Base-by-base conservation (phyloP, 2,113 vertebrate genomes). In the Telmatochromis sp. region DNA sequence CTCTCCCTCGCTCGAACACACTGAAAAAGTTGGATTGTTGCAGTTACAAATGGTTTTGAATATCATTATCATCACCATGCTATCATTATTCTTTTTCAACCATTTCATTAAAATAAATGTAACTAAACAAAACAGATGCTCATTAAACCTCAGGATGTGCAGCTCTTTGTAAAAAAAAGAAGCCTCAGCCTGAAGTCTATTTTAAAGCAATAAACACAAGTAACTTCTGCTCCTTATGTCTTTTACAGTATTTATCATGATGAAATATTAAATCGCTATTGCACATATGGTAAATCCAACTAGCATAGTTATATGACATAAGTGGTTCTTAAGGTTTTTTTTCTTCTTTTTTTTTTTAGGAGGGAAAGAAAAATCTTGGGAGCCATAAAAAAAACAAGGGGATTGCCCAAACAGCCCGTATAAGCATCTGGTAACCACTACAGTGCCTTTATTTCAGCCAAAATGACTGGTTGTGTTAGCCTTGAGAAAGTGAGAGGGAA, bases 381-480 rank as follows among this genome's bases (percentile, higher is more conserved):
- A 93, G 82, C 81, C 82, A 92, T 93, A 92, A 95, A 92, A 87
- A 88, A 90, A 85, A 90, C 83, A 89, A 81, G 65, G 92, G 91
- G 88, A 93, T 92, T 92, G 90, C 87, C 89, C 88, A 91, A 87
- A 85, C 90, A 94, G 88, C 89, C 88, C 53, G 90, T 92, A 93
- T 91, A 94, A 95, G 95, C 95, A 95, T 96, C 93, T 96, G 95
- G 93, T 88, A 95, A 93, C 94, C 94, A 93, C 94, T 94, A 92
- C 31, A 21, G 83, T 80, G 90, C 91, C 91, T 93, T 93, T 88
- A 91, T 92, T 92, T 86, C 84, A 93, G 91, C 86, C 93, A 87
- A 92, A 94, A 95, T 91, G 87, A 92, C 87, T 89, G 84, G 88
- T 89, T 93, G 90, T 81, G 85, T 94, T 92, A 92, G 93, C 92